Conservation (phyloP, 2,888 invertebrate species). For the Nasonovia ribisnigri region DNA sequence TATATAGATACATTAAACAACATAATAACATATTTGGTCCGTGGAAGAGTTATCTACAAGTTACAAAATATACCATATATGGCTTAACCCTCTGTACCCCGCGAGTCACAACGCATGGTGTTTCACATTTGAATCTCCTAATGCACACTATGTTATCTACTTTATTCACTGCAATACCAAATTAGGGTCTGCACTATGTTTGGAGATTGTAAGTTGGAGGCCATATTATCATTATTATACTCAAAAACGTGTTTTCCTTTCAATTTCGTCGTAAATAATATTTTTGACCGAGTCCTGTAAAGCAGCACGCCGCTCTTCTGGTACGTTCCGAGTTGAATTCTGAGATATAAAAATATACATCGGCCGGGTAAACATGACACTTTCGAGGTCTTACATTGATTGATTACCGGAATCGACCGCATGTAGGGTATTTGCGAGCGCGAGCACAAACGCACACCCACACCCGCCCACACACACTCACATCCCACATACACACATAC, state of each 20-base stretch:
- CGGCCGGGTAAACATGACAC: conserved; percentile 45
- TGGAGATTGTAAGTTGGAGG: background rate
- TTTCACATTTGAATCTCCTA: background rate
- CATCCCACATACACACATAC: background rate
- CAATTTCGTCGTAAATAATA: conserved; percentile 17
- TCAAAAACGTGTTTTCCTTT: conserved; percentile 32
- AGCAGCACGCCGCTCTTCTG: background rate
- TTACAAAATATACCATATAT: background rate
- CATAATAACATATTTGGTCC: background rate
- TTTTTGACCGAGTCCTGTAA: background rate
- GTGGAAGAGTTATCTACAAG: background rate
- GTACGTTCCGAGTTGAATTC: background rate
- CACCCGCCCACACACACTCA: background rate
- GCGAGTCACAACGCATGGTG: background rate
- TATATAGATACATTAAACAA: background rate
- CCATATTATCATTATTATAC: background rate
- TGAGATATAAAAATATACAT: conserved; percentile 23
- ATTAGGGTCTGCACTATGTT: background rate
- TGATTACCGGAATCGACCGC: conserved; percentile 57
- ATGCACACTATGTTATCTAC: background rate
- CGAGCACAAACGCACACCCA: background rate
- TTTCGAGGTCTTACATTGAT: conserved; percentile 46
- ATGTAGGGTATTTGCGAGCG: background rate
- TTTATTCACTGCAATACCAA: background rate
- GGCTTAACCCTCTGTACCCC: background rate